Evolutionary conservation across 2,113 vertebrate species (phyloP).

Genomic region (Oreotragus oreotragus): DNA sequence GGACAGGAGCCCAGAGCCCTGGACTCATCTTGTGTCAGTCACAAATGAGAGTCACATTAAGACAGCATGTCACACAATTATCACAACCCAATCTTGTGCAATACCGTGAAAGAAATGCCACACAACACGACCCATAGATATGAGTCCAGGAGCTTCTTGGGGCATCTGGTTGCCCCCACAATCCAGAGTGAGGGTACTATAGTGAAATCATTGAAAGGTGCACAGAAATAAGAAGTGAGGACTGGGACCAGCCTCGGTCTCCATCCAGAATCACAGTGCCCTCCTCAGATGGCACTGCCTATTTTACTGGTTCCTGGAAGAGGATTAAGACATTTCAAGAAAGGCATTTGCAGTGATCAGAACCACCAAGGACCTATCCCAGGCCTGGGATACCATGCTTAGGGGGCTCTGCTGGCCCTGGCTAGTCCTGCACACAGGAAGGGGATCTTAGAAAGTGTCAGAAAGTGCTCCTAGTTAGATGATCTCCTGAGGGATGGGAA

Average conservation of each 20-base stretch:
- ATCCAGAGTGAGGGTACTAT: not conserved
- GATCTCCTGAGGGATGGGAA: not conserved
- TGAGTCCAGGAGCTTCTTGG: not conserved
- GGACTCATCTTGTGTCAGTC: not conserved
- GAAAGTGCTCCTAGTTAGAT: not conserved
- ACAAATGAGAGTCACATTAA: not conserved
- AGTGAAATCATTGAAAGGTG: not conserved
- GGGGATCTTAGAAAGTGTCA: not conserved
- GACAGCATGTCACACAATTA: not conserved
- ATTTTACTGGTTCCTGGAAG: not conserved
- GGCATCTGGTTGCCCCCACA: not conserved
- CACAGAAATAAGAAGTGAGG: not conserved
- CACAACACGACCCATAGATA: not conserved
- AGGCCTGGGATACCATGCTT: not conserved
- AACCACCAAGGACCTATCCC: not conserved
- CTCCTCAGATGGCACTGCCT: not conserved
- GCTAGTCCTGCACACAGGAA: not conserved
- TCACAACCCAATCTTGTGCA: not conserved
- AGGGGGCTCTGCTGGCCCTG: not conserved
- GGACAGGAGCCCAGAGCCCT: not conserved
- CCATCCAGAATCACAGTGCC: not conserved
- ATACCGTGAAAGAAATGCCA: not conserved
- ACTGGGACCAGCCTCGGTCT: not conserved
- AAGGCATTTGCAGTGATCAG: not conserved
- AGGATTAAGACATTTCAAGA: not conserved